phyloP scores from a whole-genome alignment of 1,140 invertebrate genomes.

The Zeugodacus cucurbitae region DNA sequence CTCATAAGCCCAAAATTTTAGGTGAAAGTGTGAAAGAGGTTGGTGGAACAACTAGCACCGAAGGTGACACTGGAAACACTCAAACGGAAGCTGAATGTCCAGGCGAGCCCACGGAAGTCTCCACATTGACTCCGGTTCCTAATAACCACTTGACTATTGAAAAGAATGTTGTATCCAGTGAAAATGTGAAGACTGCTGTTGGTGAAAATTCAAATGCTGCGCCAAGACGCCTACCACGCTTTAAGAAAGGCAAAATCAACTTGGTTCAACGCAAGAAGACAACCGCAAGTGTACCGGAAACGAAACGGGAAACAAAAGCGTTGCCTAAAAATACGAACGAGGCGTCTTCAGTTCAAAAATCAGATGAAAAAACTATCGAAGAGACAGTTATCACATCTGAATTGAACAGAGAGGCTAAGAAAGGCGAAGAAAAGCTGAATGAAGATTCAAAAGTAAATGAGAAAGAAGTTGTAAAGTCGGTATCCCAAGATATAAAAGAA shows the following conservation, averaged over 20 bases:
- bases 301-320: not conserved
- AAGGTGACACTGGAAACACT: not conserved
- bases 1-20: not conserved
- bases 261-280: constrained; percentile 55
- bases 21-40: not conserved
- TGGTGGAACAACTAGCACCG: not conserved
- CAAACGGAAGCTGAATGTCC: not conserved
- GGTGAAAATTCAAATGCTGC: not conserved
- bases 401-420: too few relatives aligned
- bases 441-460: too few relatives aligned
- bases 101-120: not conserved
- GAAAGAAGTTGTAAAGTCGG: too few relatives aligned
- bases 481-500: not conserved
- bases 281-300: not conserved
- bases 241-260: constrained; percentile 57
- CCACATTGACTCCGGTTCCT: not conserved
- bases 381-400: too few relatives aligned
- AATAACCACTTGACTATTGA: not conserved
- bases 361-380: not conserved
- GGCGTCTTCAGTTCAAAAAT: not conserved
- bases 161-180: not conserved
- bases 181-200: not conserved
- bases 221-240: constrained; percentile 42
- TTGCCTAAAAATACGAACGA: not conserved
- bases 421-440: too few relatives aligned